A percentile compares a stretch with the other conserved stretches of the same genome.
Conservation (phyloP, 1,140 invertebrate genomes). For the Sminthurides bifidus region DNA sequence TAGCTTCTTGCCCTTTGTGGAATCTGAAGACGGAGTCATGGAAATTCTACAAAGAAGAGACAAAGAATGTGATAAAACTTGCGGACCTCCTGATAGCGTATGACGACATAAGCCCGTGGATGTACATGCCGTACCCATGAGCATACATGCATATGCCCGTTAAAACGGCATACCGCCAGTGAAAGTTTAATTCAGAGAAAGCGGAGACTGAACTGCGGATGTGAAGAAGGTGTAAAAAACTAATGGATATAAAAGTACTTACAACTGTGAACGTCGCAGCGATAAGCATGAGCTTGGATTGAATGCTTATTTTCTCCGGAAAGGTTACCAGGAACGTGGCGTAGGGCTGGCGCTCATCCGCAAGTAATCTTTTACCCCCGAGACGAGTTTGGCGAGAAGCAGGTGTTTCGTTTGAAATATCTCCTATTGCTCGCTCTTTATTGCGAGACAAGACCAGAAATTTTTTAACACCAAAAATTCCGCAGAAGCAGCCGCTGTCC, state of each 20-base stretch:
- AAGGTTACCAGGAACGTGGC: neutral
- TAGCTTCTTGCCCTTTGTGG: neutral
- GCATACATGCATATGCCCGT: neutral
- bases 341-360: neutral
- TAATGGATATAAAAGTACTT: no score
- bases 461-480: conserved; percentile 4
- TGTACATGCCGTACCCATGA: neutral
- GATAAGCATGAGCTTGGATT: neutral
- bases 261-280: conserved; percentile 2
- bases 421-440: neutral
- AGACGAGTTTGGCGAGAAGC: neutral
- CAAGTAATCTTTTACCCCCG: neutral
- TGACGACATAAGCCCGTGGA: no score
- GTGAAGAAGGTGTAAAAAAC: no score
- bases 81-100: no score
- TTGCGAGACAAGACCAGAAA: neutral
- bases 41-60: neutral
- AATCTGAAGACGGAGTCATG: neutral
- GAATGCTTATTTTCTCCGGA: neutral
- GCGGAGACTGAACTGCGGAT: no score
- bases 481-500: conserved; percentile 2
- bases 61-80: neutral
- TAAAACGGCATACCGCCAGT: neutral
- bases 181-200: no score
- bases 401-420: neutral